These are phyloP conservation scores for Sarcophaga caerulescens DNA, from an alignment of 2,888 invertebrate species.

Conservation along the genomic window DNA sequence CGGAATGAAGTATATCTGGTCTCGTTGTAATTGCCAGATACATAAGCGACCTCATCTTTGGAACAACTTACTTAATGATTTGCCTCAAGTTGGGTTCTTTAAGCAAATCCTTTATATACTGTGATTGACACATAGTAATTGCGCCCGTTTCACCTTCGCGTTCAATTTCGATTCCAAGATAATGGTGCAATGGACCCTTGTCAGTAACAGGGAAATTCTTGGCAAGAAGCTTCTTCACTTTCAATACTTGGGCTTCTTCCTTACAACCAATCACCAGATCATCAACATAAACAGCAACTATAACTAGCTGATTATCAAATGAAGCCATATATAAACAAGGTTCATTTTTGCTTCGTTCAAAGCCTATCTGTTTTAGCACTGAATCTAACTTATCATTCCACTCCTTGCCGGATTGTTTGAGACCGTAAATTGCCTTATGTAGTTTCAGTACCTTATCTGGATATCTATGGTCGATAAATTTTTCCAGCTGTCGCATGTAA, in stretches of 20 bases:
- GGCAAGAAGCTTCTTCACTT: not conserved
- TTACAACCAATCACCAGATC: constrained; percentile 20
- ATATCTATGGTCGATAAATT: no score
- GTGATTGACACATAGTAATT: not conserved
- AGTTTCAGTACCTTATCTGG: not conserved
- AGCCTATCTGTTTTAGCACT: no score
- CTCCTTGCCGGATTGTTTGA: not conserved
- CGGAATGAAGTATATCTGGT: constrained; percentile 64
- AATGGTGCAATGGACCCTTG: not conserved
- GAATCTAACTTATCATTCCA: not conserved
- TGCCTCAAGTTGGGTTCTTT: constrained; percentile 25
- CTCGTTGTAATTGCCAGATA: constrained; percentile 55
- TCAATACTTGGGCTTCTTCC: not conserved
- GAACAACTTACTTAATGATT: constrained; percentile 58
- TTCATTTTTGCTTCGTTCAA: no score
- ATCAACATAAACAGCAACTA: constrained; percentile 19
- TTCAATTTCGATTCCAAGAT: constrained; percentile 3
- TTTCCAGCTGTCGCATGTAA: no score
- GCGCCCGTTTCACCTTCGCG: not conserved
- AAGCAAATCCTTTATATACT: constrained; percentile 4
- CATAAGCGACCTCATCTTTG: constrained; percentile 36
- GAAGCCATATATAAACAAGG: not conserved
- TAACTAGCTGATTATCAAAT: not conserved
- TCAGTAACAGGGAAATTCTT: not conserved
- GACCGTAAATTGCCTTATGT: not conserved